Conservation (phyloP, 2,797 vertebrate genomes). For the Micrastur ruficollis region DNA sequence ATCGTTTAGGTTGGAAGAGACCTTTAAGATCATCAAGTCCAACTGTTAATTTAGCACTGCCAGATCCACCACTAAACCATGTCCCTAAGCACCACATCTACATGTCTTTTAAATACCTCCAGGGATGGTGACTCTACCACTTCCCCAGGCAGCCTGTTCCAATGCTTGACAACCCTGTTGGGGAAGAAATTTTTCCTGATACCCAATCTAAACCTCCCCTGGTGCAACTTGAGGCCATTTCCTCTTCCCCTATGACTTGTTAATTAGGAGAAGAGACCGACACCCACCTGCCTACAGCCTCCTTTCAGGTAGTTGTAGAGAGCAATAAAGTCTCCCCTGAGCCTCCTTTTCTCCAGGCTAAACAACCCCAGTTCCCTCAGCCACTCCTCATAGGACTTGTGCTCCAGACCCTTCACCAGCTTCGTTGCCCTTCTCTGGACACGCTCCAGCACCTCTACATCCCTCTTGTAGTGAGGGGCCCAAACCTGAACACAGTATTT, state of each 20-base stretch:
- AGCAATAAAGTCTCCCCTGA: neutral
- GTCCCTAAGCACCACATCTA: neutral
- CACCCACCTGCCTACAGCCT: too few species aligned
- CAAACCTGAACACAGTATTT: neutral
- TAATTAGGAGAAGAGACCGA: neutral
- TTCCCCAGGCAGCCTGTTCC: neutral
- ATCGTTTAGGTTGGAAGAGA: neutral
- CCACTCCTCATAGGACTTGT: too few species aligned
- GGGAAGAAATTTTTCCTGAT: neutral
- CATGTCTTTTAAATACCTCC: neutral
- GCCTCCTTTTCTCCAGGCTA: too few species aligned
- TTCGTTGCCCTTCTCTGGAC: too few species aligned
- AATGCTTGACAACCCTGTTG: neutral
- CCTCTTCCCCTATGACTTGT: neutral
- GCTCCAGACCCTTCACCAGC: too few species aligned
- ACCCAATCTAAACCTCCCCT: neutral
- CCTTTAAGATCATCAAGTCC: neutral
- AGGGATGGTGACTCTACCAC: neutral
- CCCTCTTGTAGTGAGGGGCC: too few species aligned
- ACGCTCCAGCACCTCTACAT: too few species aligned
- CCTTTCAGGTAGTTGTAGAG: neutral
- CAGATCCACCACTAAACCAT: neutral
- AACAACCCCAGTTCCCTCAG: too few species aligned
- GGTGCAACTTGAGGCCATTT: neutral
- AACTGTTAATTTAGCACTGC: neutral